Evolutionary conservation across 2,888 invertebrate species (phyloP), one percentile per base, ranked within the genome.

Genomic region (Dichetophora obliterata): DNA sequence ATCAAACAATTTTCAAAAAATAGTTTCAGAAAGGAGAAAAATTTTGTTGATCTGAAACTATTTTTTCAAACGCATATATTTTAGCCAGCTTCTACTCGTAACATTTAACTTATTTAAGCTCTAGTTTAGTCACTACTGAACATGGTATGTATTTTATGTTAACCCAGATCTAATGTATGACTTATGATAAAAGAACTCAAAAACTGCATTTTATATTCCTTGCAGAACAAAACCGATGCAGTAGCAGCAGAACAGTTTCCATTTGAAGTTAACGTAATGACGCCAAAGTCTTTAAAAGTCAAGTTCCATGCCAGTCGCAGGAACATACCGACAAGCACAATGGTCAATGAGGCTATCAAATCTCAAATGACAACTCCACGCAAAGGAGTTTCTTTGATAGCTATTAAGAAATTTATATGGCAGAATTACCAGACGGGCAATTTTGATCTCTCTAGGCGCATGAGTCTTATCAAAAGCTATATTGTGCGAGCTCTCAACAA

Each of bases 361-460:
- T 65, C 71, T 22, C 77, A 76, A 11, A 77, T 76, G 24, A 9
- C 11, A 4, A 76, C 9, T 31, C 61, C 76, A n/a, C 72, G 79
- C 5, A 73, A 76, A 27, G 72, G 77, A 37, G 79, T 82, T 24
- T 80, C 81, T 0, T 59, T 81, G 2, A 24, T 43, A 0, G 75
- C 77, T 31, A 79, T 82, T 5, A 77, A 75, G 2, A 80, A 81
- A 50, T 82, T 77, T 57, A 80, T 82, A 22, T 22, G 24, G 5
- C 61, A 75, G 3, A 76, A 80, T 27, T 81, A 78, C 74, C n/a
- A 75, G 3, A 16, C 48, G 6, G 48, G 50, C 0, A 4, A 27
- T 1, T 5, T 19, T 1, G 52, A 77, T 27, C 5, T 75, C 0
- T 76, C 59, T 1, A 68, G 31, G 5, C 80, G 81, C 0, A 22